Evolutionary conservation across 2,888 invertebrate species (phyloP).

Genomic region (Diaphora mendica): DNA sequence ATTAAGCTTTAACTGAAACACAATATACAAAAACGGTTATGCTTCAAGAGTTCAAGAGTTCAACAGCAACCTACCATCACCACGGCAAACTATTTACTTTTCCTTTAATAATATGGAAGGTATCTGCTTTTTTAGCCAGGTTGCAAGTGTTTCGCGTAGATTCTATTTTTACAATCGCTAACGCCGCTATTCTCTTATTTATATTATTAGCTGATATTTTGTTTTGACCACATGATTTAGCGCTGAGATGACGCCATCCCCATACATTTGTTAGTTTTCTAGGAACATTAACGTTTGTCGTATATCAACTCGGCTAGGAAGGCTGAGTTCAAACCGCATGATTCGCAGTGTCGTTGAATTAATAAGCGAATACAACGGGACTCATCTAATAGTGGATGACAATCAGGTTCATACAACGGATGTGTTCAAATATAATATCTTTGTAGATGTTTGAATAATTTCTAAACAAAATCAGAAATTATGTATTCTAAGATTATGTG

Average conservation of each 20-base stretch:
- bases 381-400: slow-evolving; percentile 42
- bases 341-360: slow-evolving; percentile 37
- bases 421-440: background rate
- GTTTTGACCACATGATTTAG: too few species aligned
- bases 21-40: background rate
- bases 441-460: background rate
- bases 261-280: too few species aligned
- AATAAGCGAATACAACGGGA: slow-evolving; percentile 44
- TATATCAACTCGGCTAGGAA: too few species aligned
- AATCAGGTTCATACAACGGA: slow-evolving; percentile 48
- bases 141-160: too few species aligned
- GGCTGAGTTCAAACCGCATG: slow-evolving; percentile 9
- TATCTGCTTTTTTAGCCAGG: too few species aligned
- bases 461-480: background rate
- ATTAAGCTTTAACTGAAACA: background rate
- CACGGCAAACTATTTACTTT: background rate
- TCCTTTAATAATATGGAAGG: too few species aligned
- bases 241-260: too few species aligned
- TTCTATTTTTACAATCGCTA: too few species aligned
- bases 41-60: too few species aligned
- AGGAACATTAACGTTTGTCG: too few species aligned
- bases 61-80: background rate
- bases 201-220: too few species aligned
- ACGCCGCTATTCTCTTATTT: too few species aligned
- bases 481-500: background rate